Percentiles rank a stretch among this genome's conserved stretches.
These are phyloP conservation scores for Harpalus rubripes DNA, from an alignment of 2,888 invertebrate species.

Conservation along the genomic window DNA sequence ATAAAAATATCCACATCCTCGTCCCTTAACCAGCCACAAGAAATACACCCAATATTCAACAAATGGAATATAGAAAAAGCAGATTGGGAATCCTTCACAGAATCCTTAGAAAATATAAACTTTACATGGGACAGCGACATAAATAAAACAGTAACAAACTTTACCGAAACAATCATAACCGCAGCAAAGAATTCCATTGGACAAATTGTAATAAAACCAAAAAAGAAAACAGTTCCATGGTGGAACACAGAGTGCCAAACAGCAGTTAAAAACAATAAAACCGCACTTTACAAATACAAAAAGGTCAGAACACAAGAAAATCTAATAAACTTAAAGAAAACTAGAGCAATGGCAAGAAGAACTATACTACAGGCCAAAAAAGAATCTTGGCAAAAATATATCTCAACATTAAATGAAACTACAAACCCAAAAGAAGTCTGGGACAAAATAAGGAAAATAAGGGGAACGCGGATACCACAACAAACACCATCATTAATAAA, in stretches of 20 bases:
- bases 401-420: too few species aligned
- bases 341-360: conserved; percentile 60
- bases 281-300: conserved; percentile 22
- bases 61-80: conserved; percentile 23
- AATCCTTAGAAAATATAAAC: conserved; percentile 9
- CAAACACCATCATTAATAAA: conserved; percentile 5
- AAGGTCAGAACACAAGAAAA: conserved; percentile 28
- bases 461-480: neutral
- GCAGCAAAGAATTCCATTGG: conserved; percentile 9
- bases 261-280: conserved; percentile 39
- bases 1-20: too few species aligned
- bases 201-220: too few species aligned
- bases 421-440: too few species aligned
- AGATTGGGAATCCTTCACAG: neutral
- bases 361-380: conserved; percentile 64
- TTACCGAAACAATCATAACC: neutral
- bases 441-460: conserved; percentile 29
- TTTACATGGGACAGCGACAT: neutral
- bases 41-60: neutral
- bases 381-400: conserved; percentile 65
- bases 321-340: conserved; percentile 66
- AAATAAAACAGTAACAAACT: conserved; percentile 13
- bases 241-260: too few species aligned
- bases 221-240: too few species aligned
- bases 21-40: neutral